Evolutionary conservation across 1,140 invertebrate genomes (phyloP), one percentile per base, ranked within the genome.

Genomic region (Drosophila eugracilis): DNA sequence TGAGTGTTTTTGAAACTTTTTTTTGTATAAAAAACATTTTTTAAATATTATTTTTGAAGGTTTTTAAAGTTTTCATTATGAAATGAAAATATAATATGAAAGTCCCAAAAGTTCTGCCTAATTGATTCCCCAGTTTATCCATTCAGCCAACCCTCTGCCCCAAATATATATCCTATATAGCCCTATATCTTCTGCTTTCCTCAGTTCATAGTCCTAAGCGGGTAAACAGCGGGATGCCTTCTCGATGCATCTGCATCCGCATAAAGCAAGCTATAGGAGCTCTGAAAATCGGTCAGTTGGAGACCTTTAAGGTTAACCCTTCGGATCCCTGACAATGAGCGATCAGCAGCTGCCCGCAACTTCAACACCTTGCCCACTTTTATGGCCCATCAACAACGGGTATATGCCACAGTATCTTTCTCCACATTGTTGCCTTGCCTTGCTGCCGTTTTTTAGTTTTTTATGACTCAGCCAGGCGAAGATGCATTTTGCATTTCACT

Each of bases 331-430:
- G 72, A 71, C 75, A 77, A 77, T 77, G 72, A 63, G 72, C 57
- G 75, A 72, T 67, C 71, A 47, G 65, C 80, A 62, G 76, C 71
- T 66, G 75, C 39, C 49, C 49, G 15, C 45, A 37, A 17, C 57
- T 24, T 59, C 78, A 86, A 86, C 80, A 85, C 80, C 80, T 85
- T 84, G 80, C 71, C 76, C 75, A 72, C 80, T 72, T 86, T 85
- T 85, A 85, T 77, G 80, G 54, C 47, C 36, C 65, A 59, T 62
- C 72, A 62, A 53, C 71, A 19, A 21, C 42, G 14, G 28, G 32
- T 50, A n/a, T 26, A 34, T n/a, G 1, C 55, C 48, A 24, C 36
- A 17, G 1, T 15, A 37, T 37, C 3, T 24, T 26, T 47, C 17
- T 6, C 24, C 26, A 86, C 80, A 85, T 80, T 85, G 80, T 86